Base-by-base conservation (phyloP, 2,113 vertebrate genomes). In the Struthidea cinerea region DNA sequence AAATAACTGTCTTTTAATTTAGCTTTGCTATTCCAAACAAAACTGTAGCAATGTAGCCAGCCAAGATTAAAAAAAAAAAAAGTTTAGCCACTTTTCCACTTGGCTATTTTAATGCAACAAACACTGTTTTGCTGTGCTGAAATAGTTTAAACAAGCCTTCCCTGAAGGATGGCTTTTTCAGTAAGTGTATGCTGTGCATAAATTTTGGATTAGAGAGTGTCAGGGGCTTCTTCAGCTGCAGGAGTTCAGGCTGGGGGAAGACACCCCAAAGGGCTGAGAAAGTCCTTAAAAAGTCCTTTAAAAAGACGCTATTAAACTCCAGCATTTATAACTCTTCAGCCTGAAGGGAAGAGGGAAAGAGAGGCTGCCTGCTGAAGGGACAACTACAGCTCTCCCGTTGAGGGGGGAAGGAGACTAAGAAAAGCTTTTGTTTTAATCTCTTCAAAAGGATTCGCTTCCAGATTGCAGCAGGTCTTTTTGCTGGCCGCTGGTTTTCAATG, bases 1-100 rank as follows among this genome's bases (percentile, higher is more conserved):
- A 88, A 95, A 91, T 33, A 49, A 49, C 30, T 80, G 59, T 77
- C 79, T 96, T 77, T 70, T 77, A 97, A 93, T 91, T 93, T 94
- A 79, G 47, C 32, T 73, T 64, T 82, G 37, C 93, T 95, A 71
- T 77, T 93, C 67, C 81, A 92, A 96, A 84, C 42, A 84, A 88
- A 94, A 89, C 71, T 49, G 55, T 47, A 63, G 65, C 42, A 68
- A 50, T 4, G 7, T 35, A 64, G 71, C n/a, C 57, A 91, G 93
- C 78, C 69, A 73, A 91, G 74, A 56, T 82, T 60, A 73, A 69
- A 80, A 57, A 69, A 59, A 77, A 65, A 67, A 50, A 60, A 77
- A 61, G 19, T 24, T 64, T 68, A 88, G 32, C 79, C 46, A 15
- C 57, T 87, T 84, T 93, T 83, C 64, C 52, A 41, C 73, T 91